A percentile compares a stretch with the other conserved stretches of the same genome.
Conservation (phyloP, 1,140 invertebrate genomes). For the Drosophila chauvacae region DNA sequence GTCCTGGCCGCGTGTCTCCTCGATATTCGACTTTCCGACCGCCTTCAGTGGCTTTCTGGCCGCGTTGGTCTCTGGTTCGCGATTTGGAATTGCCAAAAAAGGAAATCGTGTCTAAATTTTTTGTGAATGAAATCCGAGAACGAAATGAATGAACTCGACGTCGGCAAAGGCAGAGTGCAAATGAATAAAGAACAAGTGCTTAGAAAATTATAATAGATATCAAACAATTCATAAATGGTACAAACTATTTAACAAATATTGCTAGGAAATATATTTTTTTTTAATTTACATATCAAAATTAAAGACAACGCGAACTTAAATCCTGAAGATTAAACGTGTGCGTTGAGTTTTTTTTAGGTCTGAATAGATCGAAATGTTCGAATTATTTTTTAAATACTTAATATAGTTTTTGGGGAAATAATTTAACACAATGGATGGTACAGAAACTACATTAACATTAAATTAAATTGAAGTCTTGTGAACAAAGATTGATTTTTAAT, state of each 20-base stretch:
- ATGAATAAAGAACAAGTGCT: constrained; percentile 26
- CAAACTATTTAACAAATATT: background rate
- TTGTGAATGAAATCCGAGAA: constrained; percentile 58
- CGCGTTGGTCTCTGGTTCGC: constrained; percentile 62
- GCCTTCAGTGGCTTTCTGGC: constrained; percentile 60
- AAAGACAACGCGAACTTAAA: background rate
- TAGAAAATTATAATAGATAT: background rate
- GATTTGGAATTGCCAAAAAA: constrained; percentile 38
- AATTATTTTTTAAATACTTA: background rate
- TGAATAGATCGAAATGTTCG: background rate
- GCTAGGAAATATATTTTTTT: background rate
- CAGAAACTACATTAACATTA: too few species aligned
- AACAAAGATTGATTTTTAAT: too few species aligned
- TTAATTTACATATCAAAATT: background rate
- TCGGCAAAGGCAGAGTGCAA: constrained; percentile 15
- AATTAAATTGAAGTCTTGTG: too few species aligned
- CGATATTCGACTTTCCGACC: constrained; percentile 24
- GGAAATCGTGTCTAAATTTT: constrained; percentile 19
- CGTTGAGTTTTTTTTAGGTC: background rate
- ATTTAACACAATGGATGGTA: too few species aligned
- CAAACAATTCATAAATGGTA: constrained; percentile 13
- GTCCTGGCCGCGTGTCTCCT: constrained; percentile 48
- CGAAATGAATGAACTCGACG: constrained; percentile 41
- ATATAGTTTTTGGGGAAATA: background rate
- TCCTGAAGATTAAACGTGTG: background rate